These are phyloP conservation scores for Hydrozoanthus gracilis DNA, from an alignment of 92 coral and sea anemone genomes.

Conservation along the genomic window DNA sequence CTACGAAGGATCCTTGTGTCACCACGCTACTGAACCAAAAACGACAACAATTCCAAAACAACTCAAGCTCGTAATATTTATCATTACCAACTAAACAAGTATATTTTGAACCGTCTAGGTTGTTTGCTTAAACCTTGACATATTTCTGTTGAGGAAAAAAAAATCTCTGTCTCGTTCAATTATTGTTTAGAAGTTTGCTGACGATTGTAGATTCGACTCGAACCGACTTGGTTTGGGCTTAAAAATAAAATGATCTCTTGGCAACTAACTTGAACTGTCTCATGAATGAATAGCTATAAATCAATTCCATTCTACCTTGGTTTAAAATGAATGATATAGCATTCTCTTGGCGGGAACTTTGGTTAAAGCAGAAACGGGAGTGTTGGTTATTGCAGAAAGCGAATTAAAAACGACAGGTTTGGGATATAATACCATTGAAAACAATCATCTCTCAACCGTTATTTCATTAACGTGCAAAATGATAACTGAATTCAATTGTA, in stretches of 20 bases:
- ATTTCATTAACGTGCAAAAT: constrained; percentile 42
- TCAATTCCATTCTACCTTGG: background rate
- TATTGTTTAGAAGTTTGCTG: background rate
- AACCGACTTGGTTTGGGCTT: background rate
- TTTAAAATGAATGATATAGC: background rate
- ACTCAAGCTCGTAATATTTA: too few species aligned
- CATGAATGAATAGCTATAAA: background rate
- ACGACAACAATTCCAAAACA: background rate
- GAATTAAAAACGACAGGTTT: background rate
- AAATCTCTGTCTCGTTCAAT: background rate
- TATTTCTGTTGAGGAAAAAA: background rate
- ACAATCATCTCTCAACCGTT: background rate
- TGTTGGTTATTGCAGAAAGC: background rate
- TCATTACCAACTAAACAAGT: background rate
- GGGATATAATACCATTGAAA: background rate
- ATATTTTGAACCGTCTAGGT: background rate
- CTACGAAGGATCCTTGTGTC: background rate
- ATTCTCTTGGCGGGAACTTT: background rate
- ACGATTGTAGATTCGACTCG: background rate
- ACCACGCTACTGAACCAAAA: background rate
- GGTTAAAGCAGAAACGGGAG: background rate
- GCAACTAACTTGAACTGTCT: constrained; percentile 20
- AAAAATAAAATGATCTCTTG: background rate
- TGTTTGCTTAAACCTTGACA: background rate
- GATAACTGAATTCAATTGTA: constrained; percentile 78